Conservation (phyloP, 1,140 invertebrate species). For the Drosophila pallidifrons region DNA sequence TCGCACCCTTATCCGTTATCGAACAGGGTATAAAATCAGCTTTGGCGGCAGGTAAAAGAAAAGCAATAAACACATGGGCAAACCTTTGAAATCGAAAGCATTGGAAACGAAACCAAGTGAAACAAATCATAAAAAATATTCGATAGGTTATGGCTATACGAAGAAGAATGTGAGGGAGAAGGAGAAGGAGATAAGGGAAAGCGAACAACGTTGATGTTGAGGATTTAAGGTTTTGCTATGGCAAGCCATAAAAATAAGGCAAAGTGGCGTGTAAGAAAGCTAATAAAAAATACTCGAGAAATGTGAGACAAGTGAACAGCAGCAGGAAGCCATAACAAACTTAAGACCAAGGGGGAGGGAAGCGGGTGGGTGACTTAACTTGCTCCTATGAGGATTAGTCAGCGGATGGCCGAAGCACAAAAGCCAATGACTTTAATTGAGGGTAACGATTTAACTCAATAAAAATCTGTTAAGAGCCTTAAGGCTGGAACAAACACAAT, state of each 20-base stretch:
- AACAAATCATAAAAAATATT: slow-evolving; percentile 71
- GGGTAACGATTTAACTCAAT: slow-evolving; percentile 43
- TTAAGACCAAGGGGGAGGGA: not conserved
- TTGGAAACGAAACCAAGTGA: slow-evolving; percentile 63
- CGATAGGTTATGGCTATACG: not conserved
- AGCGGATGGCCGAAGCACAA: slow-evolving; percentile 22
- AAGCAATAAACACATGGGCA: slow-evolving; percentile 28
- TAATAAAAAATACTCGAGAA: slow-evolving; percentile 62
- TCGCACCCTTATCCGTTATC: too few species aligned
- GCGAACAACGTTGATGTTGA: slow-evolving; percentile 27
- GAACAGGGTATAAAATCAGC: too few species aligned
- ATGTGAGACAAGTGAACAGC: slow-evolving; percentile 31
- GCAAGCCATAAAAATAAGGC: slow-evolving; percentile 63
- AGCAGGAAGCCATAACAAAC: slow-evolving; percentile 44
- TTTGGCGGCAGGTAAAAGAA: too few species aligned
- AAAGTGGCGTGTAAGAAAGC: slow-evolving; percentile 53
- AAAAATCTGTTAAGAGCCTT: slow-evolving; percentile 18
- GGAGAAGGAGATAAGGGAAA: too few species aligned
- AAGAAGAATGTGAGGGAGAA: too few species aligned
- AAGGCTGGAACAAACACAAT: too few species aligned
- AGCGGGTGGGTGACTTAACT: slow-evolving; percentile 13
- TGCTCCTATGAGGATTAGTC: slow-evolving; percentile 58
- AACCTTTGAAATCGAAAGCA: slow-evolving; percentile 68
- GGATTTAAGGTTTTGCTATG: slow-evolving; percentile 51
- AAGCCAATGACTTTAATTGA: slow-evolving; percentile 68